phyloP scores from a whole-genome alignment of 2,888 invertebrate species.

The Scaptomyza tumidula region DNA sequence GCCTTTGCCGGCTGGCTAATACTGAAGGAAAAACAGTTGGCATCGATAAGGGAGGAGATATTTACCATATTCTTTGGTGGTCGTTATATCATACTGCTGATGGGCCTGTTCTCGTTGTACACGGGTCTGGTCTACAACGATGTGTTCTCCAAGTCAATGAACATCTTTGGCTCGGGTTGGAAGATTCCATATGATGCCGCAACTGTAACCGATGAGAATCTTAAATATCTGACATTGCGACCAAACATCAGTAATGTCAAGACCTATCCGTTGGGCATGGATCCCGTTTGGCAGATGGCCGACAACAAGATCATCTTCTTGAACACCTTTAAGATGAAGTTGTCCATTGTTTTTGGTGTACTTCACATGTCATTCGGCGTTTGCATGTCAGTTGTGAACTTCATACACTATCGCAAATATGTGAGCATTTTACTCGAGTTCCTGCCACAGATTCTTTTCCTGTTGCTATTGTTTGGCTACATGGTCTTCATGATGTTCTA shows the following conservation, averaged over 20 bases:
- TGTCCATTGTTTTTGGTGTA: slow-evolving; percentile 97
- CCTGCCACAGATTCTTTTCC: slow-evolving; percentile 95
- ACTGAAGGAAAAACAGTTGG: slow-evolving; percentile 90
- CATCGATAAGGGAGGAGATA: slow-evolving; percentile 92
- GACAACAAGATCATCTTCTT: slow-evolving; percentile 96
- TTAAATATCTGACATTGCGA: slow-evolving; percentile 63
- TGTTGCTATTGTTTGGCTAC: slow-evolving; percentile 94
- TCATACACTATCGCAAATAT: slow-evolving; percentile 89
- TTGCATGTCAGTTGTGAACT: slow-evolving; percentile 91
- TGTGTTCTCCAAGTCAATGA: slow-evolving; percentile 96
- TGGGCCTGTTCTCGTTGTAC: slow-evolving; percentile 99
- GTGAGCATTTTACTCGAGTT: slow-evolving; percentile 92
- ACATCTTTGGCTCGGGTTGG: slow-evolving; percentile 97
- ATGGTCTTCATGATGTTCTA: slow-evolving; percentile 95
- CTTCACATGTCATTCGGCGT: slow-evolving; percentile 98
- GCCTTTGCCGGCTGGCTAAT: slow-evolving; percentile 93
- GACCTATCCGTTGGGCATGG: slow-evolving; percentile 93
- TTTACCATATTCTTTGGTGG: slow-evolving; percentile 99
- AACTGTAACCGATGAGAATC: slow-evolving; percentile 63
- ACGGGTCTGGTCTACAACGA: slow-evolving; percentile 99
- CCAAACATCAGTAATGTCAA: slow-evolving; percentile 87
- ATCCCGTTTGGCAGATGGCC: slow-evolving; percentile 90
- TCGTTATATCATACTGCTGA: slow-evolving; percentile 97
- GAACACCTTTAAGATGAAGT: slow-evolving; percentile 98
- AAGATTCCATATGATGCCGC: slow-evolving; percentile 86